A percentile compares a stretch with the other conserved stretches of the same genome.
phyloP scores from a whole-genome alignment of 1,140 invertebrate genomes.

The Bombus pascuorum region DNA sequence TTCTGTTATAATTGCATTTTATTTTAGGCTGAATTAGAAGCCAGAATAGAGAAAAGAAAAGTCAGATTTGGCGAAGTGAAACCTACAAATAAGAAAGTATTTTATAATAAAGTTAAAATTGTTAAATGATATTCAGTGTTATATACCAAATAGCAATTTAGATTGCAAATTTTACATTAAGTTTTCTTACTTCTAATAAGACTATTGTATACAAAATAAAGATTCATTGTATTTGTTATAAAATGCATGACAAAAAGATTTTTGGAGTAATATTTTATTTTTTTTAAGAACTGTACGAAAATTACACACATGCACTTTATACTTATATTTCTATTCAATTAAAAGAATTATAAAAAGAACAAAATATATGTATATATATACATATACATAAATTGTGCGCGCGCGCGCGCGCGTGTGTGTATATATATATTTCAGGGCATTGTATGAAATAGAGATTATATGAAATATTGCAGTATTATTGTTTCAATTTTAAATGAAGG shows the following conservation, averaged over 20 bases:
- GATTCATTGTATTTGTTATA: conserved; percentile 39
- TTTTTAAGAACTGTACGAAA: conserved; percentile 19
- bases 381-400: background rate
- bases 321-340: background rate
- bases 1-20: conserved; percentile 1
- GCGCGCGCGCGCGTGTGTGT: no score
- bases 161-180: conserved; percentile 63
- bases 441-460: conserved; percentile 12
- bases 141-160: conserved; percentile 75
- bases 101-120: conserved; percentile 79
- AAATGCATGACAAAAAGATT: conserved; percentile 23
- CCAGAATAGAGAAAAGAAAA: conserved; percentile 88
- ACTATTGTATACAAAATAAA: conserved; percentile 41
- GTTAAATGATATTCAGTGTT: conserved; percentile 81
- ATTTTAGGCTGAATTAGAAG: conserved; percentile 84
- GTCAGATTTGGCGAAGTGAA: conserved; percentile 85
- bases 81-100: conserved; percentile 72
- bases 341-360: background rate
- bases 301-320: background rate
- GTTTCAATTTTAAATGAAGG: conserved; percentile 4
- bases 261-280: background rate
- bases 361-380: background rate
- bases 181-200: conserved; percentile 63
- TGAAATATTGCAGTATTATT: background rate
- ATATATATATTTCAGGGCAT: background rate